phyloP scores from a whole-genome alignment of 2,113 vertebrate species.

The Lophura nycthemera region DNA sequence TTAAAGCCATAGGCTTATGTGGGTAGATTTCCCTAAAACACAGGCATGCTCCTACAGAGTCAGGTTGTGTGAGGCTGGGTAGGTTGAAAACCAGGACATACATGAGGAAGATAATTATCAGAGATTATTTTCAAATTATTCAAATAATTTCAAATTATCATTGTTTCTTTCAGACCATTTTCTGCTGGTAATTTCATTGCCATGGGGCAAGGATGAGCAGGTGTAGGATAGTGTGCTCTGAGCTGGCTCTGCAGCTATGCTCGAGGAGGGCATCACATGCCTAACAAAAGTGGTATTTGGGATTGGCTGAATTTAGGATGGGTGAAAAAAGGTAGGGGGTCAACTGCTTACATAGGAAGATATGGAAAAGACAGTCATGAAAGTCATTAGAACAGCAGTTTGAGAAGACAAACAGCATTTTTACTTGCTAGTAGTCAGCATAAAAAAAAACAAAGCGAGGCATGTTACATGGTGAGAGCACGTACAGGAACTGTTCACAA shows the following conservation, averaged over 20 bases:
- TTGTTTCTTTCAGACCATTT: not conserved
- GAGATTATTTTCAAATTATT: not conserved
- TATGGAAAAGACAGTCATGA: not conserved
- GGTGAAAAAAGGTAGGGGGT: not conserved
- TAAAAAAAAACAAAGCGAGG: not conserved
- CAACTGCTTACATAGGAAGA: not conserved
- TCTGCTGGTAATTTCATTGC: not conserved
- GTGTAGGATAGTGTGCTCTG: not conserved
- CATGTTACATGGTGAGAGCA: not conserved
- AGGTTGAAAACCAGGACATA: not conserved
- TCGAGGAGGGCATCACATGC: not conserved
- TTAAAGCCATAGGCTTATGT: not conserved
- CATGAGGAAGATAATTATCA: not conserved
- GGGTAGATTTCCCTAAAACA: not conserved
- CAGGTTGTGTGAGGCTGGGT: not conserved
- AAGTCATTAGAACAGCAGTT: not conserved
- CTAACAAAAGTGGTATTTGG: not conserved
- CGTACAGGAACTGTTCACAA: not conserved
- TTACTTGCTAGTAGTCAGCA: not conserved
- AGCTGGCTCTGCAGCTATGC: not conserved
- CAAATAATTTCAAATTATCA: too few species aligned
- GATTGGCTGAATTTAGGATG: not conserved
- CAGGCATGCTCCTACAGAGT: not conserved
- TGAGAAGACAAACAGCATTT: not conserved
- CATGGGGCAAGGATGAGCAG: not conserved